phyloP scores from a whole-genome alignment of 2,888 invertebrate genomes.

The Drosophila colorata region DNA sequence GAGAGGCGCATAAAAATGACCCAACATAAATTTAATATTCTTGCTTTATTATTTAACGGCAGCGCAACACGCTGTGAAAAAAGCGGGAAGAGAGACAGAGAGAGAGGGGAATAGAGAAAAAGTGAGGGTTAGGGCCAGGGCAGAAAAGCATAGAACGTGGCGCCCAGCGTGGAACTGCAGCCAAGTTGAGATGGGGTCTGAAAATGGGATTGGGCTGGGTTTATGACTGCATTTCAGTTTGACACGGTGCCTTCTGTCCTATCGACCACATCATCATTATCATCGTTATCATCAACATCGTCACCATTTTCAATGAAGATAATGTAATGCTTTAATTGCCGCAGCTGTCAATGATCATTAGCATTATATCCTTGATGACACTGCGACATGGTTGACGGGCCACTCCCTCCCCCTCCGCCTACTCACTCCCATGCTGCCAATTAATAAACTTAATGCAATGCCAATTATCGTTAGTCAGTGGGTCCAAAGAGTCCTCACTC shows the following conservation, averaged over 20 bases:
- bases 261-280: conserved; percentile 31
- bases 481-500: conserved; percentile 22
- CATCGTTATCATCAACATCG: conserved; percentile 12
- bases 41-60: conserved; percentile 82
- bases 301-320: conserved; percentile 10
- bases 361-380: conserved; percentile 20
- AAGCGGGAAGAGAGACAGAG: not conserved
- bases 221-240: conserved; percentile 29
- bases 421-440: conserved; percentile 31
- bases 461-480: conserved; percentile 73
- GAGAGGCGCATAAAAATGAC: conserved; percentile 76
- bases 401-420: not conserved
- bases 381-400: conserved; percentile 10
- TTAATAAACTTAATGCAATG: conserved; percentile 78
- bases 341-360: conserved; percentile 50
- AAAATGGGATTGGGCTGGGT: not conserved
- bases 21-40: conserved; percentile 82
- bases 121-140: too few species aligned
- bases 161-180: not conserved
- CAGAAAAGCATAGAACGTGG: not conserved
- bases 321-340: conserved; percentile 39
- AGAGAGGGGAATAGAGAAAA: not conserved
- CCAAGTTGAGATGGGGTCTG: conserved; percentile 8
- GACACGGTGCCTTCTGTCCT: conserved; percentile 21
- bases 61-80: conserved; percentile 42